Evolutionary conservation across 2,113 vertebrate genomes (phyloP).

Genomic region (Gambusia holbrooki): DNA sequence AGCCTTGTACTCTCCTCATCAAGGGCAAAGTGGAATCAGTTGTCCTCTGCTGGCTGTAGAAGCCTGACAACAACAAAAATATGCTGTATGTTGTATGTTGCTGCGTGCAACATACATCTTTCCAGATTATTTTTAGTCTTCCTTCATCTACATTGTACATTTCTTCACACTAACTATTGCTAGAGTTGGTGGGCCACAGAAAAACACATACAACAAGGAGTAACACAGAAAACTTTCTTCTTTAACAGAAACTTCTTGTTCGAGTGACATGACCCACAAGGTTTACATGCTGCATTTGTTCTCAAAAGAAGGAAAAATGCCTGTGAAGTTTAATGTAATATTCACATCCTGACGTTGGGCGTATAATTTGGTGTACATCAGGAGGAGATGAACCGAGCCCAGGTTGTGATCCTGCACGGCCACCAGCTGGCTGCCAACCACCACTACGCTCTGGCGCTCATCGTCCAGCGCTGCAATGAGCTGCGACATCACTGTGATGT

Average conservation of each 20-base stretch:
- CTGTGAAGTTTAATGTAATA: too few species aligned
- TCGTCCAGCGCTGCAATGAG: conserved; percentile 94
- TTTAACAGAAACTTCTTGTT: not conserved
- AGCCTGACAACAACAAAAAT: too few species aligned
- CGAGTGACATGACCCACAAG: not conserved
- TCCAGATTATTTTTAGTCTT: too few species aligned
- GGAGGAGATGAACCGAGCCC: conserved; percentile 89
- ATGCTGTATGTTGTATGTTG: too few species aligned
- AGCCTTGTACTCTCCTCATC: too few species aligned
- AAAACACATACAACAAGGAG: not conserved
- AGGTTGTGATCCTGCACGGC: conserved; percentile 88
- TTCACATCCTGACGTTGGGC: not conserved
- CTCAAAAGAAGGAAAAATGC: not conserved
- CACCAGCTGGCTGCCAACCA: conserved; percentile 92
- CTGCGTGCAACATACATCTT: too few species aligned
- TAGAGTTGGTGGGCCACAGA: too few species aligned
- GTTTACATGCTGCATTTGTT: not conserved
- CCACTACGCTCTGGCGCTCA: conserved; percentile 93
- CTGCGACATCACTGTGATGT: conserved; percentile 88
- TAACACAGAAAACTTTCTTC: not conserved
- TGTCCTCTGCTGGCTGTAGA: too few species aligned
- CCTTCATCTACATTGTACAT: too few species aligned
- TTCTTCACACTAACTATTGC: too few species aligned
- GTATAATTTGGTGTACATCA: conserved; percentile 48
- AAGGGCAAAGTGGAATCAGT: too few species aligned